Evolutionary conservation across 2,113 vertebrate genomes (phyloP), one percentile per base, ranked within the genome.

Genomic region (Lanius ludovicianus): DNA sequence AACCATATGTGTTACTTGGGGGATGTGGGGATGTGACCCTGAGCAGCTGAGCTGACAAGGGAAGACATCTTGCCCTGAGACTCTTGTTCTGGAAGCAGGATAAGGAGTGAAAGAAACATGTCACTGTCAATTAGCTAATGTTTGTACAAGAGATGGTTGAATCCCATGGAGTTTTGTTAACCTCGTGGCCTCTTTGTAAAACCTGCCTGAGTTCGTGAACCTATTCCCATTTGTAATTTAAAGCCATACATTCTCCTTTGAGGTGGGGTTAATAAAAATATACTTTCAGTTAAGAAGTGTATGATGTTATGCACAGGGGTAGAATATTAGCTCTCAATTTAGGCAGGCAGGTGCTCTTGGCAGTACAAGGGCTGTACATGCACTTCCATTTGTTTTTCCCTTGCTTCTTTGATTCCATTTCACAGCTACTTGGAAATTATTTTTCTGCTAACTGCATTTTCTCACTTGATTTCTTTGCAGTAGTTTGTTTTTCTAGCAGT

Each of bases 111-210:
- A 47, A 95, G 79, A 96, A 90, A 87, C 76, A 53, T 78, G 90
- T 88, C 93, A 89, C 83, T 87, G 77, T 79, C 95, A 96, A 84
- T 96, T 93, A 96, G 53, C 56, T 86, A 35, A 71, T 94, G 73
- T 96, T 95, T 97, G 85, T 92, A 46, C n/a, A 89, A 90, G 49
- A 56, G 44, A 81, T 87, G 35, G 56, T 27, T 93, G 90, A 90
- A 76, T 52, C 41, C 76, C 62, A 5, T 39, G 56, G 93, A 96
- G 88, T 96, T 97, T 96, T 93, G 44, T 90, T 97, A 97, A 97
- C 95, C 95, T 84, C 0, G 0, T 94, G 95, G 76, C 96, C 93
- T 84, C 83, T 90, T 63, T 46, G 35, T 83, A 87, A 89, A 96
- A 96, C 76, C 83, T 92, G 64, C 44, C 41, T 64, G 83, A 94